Evolutionary conservation across 2,113 vertebrate species (phyloP), one percentile per base, ranked within the genome.

Genomic region (Brachirus orientalis): DNA sequence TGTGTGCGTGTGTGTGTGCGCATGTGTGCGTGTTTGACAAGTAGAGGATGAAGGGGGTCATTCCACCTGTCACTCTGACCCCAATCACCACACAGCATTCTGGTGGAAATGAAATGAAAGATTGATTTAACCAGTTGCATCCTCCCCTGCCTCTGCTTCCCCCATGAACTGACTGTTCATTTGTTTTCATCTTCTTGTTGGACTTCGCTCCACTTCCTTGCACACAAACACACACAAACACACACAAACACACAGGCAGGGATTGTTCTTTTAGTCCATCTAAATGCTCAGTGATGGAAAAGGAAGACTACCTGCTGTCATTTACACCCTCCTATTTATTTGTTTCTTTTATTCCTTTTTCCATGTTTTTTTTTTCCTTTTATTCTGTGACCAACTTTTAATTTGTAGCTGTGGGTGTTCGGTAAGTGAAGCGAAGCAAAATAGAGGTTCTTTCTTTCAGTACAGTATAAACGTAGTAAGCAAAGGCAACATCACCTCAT

Each of bases 81-180:
- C 86, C 91, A 90, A 91, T 92, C 90, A 90, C 84, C 43, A 41
- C 72, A 56, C 79, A 62, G 72, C 41, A 78, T 87, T 79, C 77
- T 63, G 73, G 64, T 75, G 73, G 80, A 84, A 85, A 84, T 72
- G 16, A 81, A 88, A 79, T 77, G 62, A 80, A 75, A 73, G 81
- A 91, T 91, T 84, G 86, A 91, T 91, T 85, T 79, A 78, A 69
- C 79, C 68, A 60, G 69, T 48, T 78, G 68, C 71, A 28, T 35
- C 72, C 67, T 78, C 58, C 63, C 44, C 73, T 62, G 68, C 72
- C 51, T 69, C 72, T 41, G 36, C 70, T 81, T 66, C 47, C 63
- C 74, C 77, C 69, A 83, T 85, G 76, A 81, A 56, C 72, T 44
- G 56, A 45, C 52, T 56, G 66, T 65, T 70, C 72, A 75, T 86